A percentile compares a stretch with the other conserved stretches of the same genome.
These are phyloP conservation scores for Stenoptilia bipunctidactyla DNA, from an alignment of 2,888 invertebrate species.

Conservation along the genomic window DNA sequence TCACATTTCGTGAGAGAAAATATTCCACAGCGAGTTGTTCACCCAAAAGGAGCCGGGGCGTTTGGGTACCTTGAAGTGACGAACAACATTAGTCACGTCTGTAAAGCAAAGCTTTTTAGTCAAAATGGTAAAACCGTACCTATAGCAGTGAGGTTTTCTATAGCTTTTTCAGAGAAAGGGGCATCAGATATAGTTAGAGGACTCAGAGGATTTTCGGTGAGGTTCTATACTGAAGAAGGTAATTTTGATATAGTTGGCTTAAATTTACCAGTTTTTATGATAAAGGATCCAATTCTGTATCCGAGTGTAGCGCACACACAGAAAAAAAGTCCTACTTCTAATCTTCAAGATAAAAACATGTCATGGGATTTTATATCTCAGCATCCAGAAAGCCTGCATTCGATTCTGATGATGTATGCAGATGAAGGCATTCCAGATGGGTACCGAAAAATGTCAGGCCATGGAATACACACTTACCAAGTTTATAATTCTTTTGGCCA, in stretches of 20 bases:
- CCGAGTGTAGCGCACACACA: conserved; percentile 64
- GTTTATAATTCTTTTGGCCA: conserved; percentile 79
- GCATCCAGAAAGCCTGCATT: conserved; percentile 76
- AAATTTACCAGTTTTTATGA: conserved; percentile 69
- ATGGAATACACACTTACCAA: conserved; percentile 90
- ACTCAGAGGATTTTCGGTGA: conserved; percentile 50
- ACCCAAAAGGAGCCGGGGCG: conserved; percentile 89
- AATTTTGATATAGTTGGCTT: conserved; percentile 39
- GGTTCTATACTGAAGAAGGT: conserved; percentile 31
- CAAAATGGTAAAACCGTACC: conserved; percentile 72
- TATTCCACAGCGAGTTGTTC: conserved; percentile 90
- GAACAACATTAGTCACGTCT: conserved; percentile 1
- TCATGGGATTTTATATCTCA: conserved; percentile 64
- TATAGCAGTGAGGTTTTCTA: conserved; percentile 69
- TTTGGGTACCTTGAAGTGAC: conserved; percentile 8
- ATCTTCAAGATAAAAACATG: conserved; percentile 33
- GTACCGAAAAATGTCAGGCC: conserved; percentile 89
- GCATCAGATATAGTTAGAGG: conserved; percentile 61
- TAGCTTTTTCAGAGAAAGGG: conserved; percentile 73
- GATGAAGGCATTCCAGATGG: conserved; percentile 92
- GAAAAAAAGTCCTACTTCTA: conserved; percentile 68
- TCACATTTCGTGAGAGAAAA: conserved; percentile 86
- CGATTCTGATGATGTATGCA: conserved; percentile 81
- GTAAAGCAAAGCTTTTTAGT: conserved; percentile 71
- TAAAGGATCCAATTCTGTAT: conserved; percentile 66